Evolutionary conservation across 1,140 invertebrate genomes (phyloP), one percentile per base, ranked within the genome.

Genomic region (Pachyrhynchus sulphureomaculatus): DNA sequence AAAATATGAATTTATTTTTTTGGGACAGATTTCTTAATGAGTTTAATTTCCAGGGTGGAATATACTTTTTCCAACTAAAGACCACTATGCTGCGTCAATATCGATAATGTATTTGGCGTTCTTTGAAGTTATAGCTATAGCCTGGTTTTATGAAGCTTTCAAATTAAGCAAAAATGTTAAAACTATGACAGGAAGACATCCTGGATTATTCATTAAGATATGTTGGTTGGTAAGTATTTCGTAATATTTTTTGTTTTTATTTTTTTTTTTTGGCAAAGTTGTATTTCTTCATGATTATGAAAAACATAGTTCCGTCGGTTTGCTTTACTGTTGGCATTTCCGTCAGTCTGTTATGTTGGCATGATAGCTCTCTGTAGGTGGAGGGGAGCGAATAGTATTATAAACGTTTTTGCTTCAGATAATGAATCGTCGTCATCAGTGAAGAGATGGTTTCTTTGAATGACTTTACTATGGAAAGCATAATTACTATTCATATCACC

Each of bases 31-130:
- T n/a, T n/a, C n/a, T n/a, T n/a, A n/a, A n/a, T n/a, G n/a, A n/a
- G n/a, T n/a, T n/a, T n/a, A n/a, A n/a, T n/a, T 44, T 73, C 53
- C 75, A 91, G 88, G 93, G 92, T 64, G 94, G 93, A 61, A 94
- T 95, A 66, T 96, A 92, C 70, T 91, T 92, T 70, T 96, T 96
- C 76, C 91, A 94, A 83, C 77, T 96, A 26, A 89, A 72, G 93
- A 96, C 74, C 92, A 93, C 75, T 96, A 95, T 75, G 88, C 92
- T 4, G 92, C 93, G 13, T 93, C 91, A 0, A 85, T 95, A 60
- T 93, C 91, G 6, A 88, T 95, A 29, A 94, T 95, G 83, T 93
- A 93, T 68, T 80, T 96, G 32, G 92, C 92, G 29, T 93, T 96
- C 74, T 93, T 95, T 75, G 93, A 96, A 83, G 86, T 93, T 12